Evolutionary conservation across 2,888 invertebrate genomes (phyloP).

Genomic region (Microplitis deprimator): DNA sequence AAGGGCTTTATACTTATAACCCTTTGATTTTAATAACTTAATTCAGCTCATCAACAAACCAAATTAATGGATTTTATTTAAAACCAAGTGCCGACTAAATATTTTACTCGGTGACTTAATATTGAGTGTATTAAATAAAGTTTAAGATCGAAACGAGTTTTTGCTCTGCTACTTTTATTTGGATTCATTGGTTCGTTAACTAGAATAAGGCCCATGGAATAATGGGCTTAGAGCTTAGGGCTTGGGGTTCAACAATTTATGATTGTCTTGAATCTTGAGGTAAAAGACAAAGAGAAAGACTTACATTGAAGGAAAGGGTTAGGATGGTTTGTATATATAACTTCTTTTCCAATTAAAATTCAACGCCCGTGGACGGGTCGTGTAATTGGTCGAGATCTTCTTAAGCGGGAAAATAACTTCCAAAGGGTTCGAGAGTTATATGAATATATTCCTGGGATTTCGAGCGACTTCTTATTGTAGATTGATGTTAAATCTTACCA

Average conservation of each 20-base stretch:
- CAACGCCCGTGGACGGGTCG: slow-evolving; percentile 66
- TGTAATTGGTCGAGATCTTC: slow-evolving; percentile 70
- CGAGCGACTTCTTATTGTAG: slow-evolving; percentile 32
- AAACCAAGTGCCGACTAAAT: not conserved
- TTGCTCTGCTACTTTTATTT: not conserved
- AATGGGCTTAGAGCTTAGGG: not conserved
- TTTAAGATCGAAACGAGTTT: not conserved
- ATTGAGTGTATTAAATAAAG: not conserved
- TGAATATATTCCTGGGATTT: slow-evolving; percentile 39
- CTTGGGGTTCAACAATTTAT: not conserved
- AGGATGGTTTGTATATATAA: not conserved
- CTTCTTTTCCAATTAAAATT: slow-evolving; percentile 69
- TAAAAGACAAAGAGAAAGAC: slow-evolving; percentile 17
- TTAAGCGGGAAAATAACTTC: slow-evolving; percentile 70
- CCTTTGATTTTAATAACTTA: not conserved
- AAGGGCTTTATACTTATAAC: slow-evolving; percentile 40
- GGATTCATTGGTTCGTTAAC: not conserved
- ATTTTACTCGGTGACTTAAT: not conserved
- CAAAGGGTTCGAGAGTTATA: slow-evolving; percentile 63
- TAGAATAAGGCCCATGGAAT: slow-evolving; percentile 14
- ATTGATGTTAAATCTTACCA: slow-evolving; percentile 62
- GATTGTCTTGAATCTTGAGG: not conserved
- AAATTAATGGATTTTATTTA: slow-evolving; percentile 28
- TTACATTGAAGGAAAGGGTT: slow-evolving; percentile 11
- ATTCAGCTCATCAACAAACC: slow-evolving; percentile 26